Percentiles rank a stretch among this genome's conserved stretches.
These are phyloP conservation scores for Halcyon badia DNA, from an alignment of 2,797 vertebrate species.

Conservation along the genomic window DNA sequence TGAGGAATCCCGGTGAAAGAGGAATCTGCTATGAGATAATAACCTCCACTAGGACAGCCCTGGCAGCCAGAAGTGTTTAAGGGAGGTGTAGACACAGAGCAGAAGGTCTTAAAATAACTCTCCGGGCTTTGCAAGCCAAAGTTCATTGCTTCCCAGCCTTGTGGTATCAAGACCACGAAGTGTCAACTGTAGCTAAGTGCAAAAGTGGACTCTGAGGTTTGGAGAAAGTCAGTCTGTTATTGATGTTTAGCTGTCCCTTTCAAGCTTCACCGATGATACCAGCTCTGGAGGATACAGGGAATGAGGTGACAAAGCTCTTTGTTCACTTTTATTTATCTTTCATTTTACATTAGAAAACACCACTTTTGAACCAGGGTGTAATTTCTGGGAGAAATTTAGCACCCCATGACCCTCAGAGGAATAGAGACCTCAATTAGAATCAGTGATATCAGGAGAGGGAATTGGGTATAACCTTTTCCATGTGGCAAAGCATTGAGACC, in stretches of 20 bases:
- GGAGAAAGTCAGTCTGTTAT: not conserved
- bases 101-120: slow-evolving; percentile 39
- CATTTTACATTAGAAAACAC: not conserved
- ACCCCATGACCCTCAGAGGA: not conserved
- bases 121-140: not conserved
- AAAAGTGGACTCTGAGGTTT: not conserved
- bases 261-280: not conserved
- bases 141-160: not conserved
- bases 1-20: not conserved
- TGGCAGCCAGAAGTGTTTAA: slow-evolving; percentile 20
- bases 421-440: slow-evolving; percentile 28
- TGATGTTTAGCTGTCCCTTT: not conserved
- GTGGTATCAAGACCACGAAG: not conserved
- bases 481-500: slow-evolving; percentile 29
- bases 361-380: not conserved
- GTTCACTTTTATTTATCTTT: slow-evolving; percentile 4
- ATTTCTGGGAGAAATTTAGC: slow-evolving; percentile 23
- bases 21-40: not conserved
- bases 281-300: not conserved
- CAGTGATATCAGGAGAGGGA: slow-evolving; percentile 3
- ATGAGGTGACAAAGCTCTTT: not conserved
- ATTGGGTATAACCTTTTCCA: slow-evolving; percentile 33
- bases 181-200: not conserved
- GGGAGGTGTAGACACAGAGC: not conserved
- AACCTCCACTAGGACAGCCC: not conserved